These are phyloP conservation scores for Nerophis ophidion DNA, from an alignment of 2,113 vertebrate species.

Conservation along the genomic window DNA sequence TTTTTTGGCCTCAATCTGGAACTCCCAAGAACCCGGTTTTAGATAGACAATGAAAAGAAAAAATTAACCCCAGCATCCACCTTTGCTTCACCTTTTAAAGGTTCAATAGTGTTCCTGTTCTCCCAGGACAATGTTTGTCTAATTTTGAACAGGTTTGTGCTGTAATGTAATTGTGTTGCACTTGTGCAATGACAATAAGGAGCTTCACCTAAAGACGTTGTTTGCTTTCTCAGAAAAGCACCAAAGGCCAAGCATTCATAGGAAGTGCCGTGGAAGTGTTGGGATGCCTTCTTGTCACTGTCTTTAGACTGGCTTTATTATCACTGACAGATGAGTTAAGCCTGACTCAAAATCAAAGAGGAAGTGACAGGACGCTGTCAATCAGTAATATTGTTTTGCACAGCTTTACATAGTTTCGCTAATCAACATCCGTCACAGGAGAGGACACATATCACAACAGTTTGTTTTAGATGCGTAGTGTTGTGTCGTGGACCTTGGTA, in stretches of 20 bases:
- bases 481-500: constrained; percentile 13
- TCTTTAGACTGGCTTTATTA: neutral
- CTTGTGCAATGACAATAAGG: too few relatives aligned
- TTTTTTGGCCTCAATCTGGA: too few relatives aligned
- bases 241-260: neutral
- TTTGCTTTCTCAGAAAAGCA: neutral
- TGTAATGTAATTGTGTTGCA: too few relatives aligned
- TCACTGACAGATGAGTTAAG: neutral
- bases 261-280: neutral
- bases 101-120: too few relatives aligned
- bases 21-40: too few relatives aligned
- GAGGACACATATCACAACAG: neutral
- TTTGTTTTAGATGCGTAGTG: constrained; percentile 4
- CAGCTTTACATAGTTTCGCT: neutral
- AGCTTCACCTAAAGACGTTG: neutral
- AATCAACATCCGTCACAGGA: constrained; percentile 2
- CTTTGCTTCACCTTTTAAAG: too few relatives aligned
- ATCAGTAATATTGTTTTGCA: neutral
- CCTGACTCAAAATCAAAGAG: neutral
- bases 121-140: too few relatives aligned
- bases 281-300: neutral
- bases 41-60: too few relatives aligned
- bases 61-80: too few relatives aligned
- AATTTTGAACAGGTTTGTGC: too few relatives aligned
- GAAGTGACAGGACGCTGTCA: neutral